Base-by-base conservation (phyloP, 2,113 vertebrate species). In the Ciconia boyciana region DNA sequence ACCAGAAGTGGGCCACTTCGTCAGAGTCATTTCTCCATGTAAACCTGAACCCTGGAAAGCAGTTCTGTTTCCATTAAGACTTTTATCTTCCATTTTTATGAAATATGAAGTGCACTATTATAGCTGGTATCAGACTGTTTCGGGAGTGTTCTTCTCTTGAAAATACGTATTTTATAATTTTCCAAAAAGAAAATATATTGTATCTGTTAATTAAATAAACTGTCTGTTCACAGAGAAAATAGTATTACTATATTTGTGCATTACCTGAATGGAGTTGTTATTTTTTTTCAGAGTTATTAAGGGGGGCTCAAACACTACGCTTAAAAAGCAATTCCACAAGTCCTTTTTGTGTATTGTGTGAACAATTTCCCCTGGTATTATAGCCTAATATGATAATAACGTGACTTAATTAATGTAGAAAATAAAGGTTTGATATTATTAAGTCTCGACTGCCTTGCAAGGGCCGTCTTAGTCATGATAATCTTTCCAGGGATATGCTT, bases 141-240 rank as follows among this genome's bases (percentile, higher is more conserved):
- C 2, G 14, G 61, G 68, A 96, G 87, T 70, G 60, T 86, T 84
- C 39, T 95, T 93, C 72, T 91, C 87, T 83, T 88, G 85, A 95
- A 97, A 96, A 94, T 90, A 94, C 86, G 74, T 89, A 83, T 87
- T 91, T 90, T 49, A 29, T 54, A 89, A 66, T 90, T 96, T 96
- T 90, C 68, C 55, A 79, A 86, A 96, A 96, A 93, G 91, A 94
- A 91, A 89, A 95, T 83, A 90, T 69, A 90, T 91, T 49, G 26
- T 62, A 82, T 96, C 86, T 96, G 77, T 85, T 97, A 92, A 66
- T 29, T 91, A 96, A 95, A 94, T 49, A 84, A 89, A 77, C 65
- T 58, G 68, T 46, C 39, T 79, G 86, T 71, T 91, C 28, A 71
- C 41, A 94, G 68, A 94, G 32, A 87, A 94, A 94, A 83, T 86